These are phyloP conservation scores for Hippoglossus stenolepis DNA, from an alignment of 2,113 vertebrate species.

Conservation along the genomic window DNA sequence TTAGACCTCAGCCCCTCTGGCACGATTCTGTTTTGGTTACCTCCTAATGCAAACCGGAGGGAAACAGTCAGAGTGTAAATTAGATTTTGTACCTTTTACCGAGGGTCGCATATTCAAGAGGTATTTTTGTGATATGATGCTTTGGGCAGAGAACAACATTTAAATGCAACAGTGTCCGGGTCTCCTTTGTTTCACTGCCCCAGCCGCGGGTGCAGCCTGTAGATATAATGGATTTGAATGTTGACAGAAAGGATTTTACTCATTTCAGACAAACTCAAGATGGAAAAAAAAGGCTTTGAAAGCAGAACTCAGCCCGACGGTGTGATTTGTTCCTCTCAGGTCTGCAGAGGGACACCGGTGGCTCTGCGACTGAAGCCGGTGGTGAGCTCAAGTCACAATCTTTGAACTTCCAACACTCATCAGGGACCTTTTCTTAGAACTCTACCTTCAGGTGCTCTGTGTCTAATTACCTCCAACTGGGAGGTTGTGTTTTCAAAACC, in stretches of 20 bases:
- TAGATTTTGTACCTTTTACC: neutral
- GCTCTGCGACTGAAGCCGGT: neutral
- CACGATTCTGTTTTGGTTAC: neutral
- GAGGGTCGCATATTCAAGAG: neutral
- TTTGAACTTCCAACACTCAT: neutral
- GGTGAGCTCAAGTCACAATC: no score
- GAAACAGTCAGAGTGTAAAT: no score
- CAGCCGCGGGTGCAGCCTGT: neutral
- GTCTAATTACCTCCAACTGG: no score
- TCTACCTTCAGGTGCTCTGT: no score
- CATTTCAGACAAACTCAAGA: neutral
- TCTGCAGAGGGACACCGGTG: neutral
- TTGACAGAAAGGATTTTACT: neutral
- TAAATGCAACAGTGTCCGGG: neutral
- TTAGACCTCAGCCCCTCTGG: neutral
- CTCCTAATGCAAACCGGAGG: neutral
- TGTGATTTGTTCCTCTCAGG: neutral
- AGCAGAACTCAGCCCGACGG: neutral
- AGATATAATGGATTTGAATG: conserved; percentile 2
- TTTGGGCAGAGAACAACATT: conserved; percentile 3
- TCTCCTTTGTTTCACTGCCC: neutral
- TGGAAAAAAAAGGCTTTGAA: neutral
- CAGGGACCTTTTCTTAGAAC: neutral
- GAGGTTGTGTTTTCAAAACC: no score
- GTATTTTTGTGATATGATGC: conserved; percentile 1